Evolutionary conservation across 2,888 invertebrate species (phyloP), one percentile per base, ranked within the genome.

Genomic region (Scaptomyza caliginosa): DNA sequence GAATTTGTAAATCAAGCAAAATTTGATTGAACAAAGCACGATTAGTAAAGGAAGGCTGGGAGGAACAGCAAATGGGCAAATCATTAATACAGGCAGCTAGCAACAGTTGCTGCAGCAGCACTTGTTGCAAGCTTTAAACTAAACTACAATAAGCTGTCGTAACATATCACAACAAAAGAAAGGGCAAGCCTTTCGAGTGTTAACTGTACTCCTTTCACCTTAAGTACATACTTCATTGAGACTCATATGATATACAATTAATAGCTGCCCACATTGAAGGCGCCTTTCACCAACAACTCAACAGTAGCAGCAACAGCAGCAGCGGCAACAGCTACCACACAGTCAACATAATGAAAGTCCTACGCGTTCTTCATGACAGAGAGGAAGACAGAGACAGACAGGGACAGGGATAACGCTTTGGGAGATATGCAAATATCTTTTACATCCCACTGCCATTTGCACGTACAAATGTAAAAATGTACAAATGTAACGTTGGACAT

Each of bases 401-500:
- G 48, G 0, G 1, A 17, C 17, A 13, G 36, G 23, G 45, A 23
- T 23, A 38, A 23, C 24, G 38, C 46, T 38, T 19, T 60, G 74
- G 69, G 46, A 68, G 77, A 80, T 81, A 81, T 81, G 80, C 80
- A 86, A 81, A 81, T 86, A 8, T 0, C 6, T 19, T 74, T 70
- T 74, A 68, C 80, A 66, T 64, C 84, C 80, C 80, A 81, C 84
- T 73, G 81, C 64, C 86, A 86, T 79, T 80, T 80, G 80, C 80
- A 86, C 86, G 69, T 83, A 86, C 83, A 80, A 58, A 57, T 85
- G 78, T 71, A 60, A 16, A 77, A 77, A 48, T 23, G 23, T 48
- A 38, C 30, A 46, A 59, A 59, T 80, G 80, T 84, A 62, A 63
- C 66, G 54, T 66, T 71, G 50, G 64, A 84, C 87, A 81, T 86